A percentile compares a stretch with the other conserved stretches of the same genome.
phyloP scores from a whole-genome alignment of 2,888 invertebrate genomes.

The Nomada ferruginata region DNA sequence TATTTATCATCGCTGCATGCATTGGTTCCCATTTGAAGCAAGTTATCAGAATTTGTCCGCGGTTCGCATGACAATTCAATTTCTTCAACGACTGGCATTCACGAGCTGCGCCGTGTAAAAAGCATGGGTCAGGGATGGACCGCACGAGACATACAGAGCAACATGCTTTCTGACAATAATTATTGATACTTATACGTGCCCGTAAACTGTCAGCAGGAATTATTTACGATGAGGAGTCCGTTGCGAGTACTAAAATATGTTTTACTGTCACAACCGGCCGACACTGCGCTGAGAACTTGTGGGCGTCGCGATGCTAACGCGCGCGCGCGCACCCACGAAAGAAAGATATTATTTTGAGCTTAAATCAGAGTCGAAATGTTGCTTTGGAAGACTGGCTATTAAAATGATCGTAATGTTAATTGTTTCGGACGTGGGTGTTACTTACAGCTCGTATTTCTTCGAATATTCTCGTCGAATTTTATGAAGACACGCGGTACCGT shows the following conservation, averaged over 20 bases:
- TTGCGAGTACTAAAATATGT: constrained; percentile 66
- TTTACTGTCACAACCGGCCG: constrained; percentile 67
- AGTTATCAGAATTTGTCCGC: too few relatives aligned
- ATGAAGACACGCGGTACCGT: neutral
- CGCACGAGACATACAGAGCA: neutral
- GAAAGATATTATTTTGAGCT: constrained; percentile 27
- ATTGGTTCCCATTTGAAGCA: too few relatives aligned
- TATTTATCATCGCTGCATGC: too few relatives aligned
- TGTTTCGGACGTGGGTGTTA: neutral
- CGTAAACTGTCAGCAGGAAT: constrained; percentile 56
- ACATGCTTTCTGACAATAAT: constrained; percentile 61
- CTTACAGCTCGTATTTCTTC: neutral
- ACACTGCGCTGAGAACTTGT: constrained; percentile 38
- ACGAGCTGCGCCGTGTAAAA: constrained; percentile 32
- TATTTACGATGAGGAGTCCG: constrained; percentile 68
- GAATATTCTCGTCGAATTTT: neutral
- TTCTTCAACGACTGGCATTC: constrained; percentile 22
- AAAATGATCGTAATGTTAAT: neutral
- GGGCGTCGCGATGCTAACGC: constrained; percentile 11
- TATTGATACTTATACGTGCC: constrained; percentile 71
- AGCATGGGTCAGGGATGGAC: constrained; percentile 26
- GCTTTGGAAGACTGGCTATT: neutral
- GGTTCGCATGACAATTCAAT: constrained; percentile 22
- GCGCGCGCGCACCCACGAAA: neutral
- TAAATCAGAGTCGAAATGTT: neutral